Evolutionary conservation across 2,888 invertebrate genomes (phyloP).

Genomic region (Kryphioiulus occultus): DNA sequence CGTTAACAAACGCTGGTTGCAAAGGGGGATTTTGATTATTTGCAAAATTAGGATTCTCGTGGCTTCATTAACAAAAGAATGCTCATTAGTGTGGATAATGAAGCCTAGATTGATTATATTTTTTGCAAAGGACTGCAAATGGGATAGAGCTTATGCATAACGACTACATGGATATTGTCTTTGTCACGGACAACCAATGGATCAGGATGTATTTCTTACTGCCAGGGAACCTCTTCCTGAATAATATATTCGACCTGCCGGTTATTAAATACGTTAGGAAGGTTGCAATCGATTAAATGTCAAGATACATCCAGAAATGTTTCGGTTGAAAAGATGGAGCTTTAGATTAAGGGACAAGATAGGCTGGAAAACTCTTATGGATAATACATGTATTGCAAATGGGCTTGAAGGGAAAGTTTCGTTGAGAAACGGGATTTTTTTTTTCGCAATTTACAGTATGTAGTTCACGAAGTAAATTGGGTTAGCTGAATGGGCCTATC

Average conservation of each 20-base stretch:
- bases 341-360: neutral
- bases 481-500: constrained; percentile 5
- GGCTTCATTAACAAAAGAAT: neutral
- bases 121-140: neutral
- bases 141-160: neutral
- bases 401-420: neutral
- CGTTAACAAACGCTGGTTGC: neutral
- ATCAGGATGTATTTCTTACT: neutral
- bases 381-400: neutral
- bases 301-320: neutral
- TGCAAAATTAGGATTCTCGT: neutral
- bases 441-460: no score
- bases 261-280: constrained; percentile 23
- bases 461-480: neutral
- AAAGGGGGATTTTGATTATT: neutral
- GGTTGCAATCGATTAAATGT: constrained; percentile 13
- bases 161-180: neutral
- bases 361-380: constrained; percentile 1
- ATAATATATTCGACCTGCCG: constrained; percentile 23
- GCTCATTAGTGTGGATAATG: constrained; percentile 23
- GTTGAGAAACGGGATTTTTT: neutral
- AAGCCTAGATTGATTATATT: neutral
- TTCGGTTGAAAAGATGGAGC: constrained; percentile 5
- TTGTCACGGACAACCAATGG: neutral
- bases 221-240: neutral